Evolutionary conservation across 2,888 invertebrate species (phyloP).

Genomic region (Agonopterix arenella): DNA sequence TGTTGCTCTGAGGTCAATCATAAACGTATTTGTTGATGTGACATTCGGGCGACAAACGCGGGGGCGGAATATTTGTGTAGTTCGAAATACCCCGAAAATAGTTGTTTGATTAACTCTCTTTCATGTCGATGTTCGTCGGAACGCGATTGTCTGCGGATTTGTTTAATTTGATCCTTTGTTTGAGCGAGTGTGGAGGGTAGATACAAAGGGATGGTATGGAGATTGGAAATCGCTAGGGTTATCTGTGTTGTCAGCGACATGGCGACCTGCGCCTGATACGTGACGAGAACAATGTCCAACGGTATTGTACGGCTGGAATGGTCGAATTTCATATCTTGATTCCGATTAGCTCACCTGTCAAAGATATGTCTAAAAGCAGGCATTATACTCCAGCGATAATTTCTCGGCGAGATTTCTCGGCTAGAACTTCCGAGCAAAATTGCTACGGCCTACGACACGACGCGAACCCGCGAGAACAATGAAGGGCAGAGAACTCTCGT

Average conservation of each 20-base stretch:
- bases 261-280: constrained; percentile 45
- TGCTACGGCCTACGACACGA: too few relatives aligned
- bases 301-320: too few relatives aligned
- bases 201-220: constrained; percentile 44
- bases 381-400: too few relatives aligned
- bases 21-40: constrained; percentile 54
- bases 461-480: too few relatives aligned
- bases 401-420: too few relatives aligned
- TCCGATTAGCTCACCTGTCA: too few relatives aligned
- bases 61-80: constrained; percentile 44
- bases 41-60: constrained; percentile 54
- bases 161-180: constrained; percentile 75
- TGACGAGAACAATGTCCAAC: not conserved
- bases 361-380: too few relatives aligned
- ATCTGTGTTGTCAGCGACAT: constrained; percentile 54
- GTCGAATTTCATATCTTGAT: too few relatives aligned
- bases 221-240: constrained; percentile 55
- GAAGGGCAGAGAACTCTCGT: too few relatives aligned
- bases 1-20: constrained; percentile 56
- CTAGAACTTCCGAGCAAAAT: too few relatives aligned
- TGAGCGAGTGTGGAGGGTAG: constrained; percentile 66
- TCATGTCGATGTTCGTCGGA: constrained; percentile 60
- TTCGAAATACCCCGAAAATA: constrained; percentile 30
- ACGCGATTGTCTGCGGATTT: constrained; percentile 69
- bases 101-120: constrained; percentile 75